Evolutionary conservation across 2,113 vertebrate genomes (phyloP).

Genomic region (Lates calcarifer): DNA sequence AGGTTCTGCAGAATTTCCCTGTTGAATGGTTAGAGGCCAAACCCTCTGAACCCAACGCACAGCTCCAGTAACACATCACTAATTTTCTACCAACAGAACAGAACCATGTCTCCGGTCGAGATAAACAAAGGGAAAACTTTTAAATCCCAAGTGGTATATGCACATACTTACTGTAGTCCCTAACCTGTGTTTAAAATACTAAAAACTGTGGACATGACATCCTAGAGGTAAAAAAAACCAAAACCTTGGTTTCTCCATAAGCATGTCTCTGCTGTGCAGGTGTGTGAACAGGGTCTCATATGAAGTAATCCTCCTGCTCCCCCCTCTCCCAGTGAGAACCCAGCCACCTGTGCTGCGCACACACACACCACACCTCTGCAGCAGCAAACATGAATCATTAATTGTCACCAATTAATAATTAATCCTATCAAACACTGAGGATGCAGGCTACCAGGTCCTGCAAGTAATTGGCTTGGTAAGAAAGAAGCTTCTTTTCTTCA

Average conservation of each 20-base stretch:
- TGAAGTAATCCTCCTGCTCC: slow-evolving; percentile 19
- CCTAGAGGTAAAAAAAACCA: slow-evolving; percentile 31
- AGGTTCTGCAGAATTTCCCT: slow-evolving; percentile 13
- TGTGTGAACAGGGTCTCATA: slow-evolving; percentile 29
- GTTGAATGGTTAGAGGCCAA: background rate
- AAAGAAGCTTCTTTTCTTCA: background rate
- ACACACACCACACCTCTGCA: slow-evolving; percentile 41
- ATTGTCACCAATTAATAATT: slow-evolving; percentile 73
- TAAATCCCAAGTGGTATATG: background rate
- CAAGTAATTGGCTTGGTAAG: background rate
- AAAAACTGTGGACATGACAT: background rate
- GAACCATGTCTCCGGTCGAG: background rate
- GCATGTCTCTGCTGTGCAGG: slow-evolving; percentile 32
- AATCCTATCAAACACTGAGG: slow-evolving; percentile 45
- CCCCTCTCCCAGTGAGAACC: slow-evolving; percentile 36
- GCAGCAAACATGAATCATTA: slow-evolving; percentile 77
- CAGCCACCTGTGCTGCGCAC: slow-evolving; percentile 53
- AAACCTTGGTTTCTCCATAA: slow-evolving; percentile 39
- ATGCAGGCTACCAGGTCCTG: slow-evolving; percentile 42
- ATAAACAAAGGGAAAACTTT: slow-evolving; percentile 16
- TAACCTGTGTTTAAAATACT: slow-evolving; percentile 20
- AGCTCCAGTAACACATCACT: background rate
- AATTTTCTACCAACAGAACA: slow-evolving; percentile 10
- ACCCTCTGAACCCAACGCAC: background rate
- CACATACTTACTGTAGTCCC: background rate